Evolutionary conservation across 2,888 invertebrate species (phyloP).

Genomic region (Synergus laeviventris): DNA sequence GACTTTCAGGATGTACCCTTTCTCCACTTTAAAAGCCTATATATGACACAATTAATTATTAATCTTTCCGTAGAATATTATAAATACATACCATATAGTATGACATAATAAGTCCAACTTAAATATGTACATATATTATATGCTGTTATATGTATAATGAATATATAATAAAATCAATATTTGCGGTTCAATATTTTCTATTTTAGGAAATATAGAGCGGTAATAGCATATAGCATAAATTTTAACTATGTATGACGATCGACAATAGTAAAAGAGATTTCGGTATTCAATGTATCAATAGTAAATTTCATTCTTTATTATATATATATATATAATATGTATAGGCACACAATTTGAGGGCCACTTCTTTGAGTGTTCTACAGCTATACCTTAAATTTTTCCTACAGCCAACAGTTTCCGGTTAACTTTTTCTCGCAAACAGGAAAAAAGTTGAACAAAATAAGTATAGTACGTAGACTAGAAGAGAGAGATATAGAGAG

Average conservation of each 20-base stretch:
- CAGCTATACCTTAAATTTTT: not conserved
- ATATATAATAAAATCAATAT: too few species aligned
- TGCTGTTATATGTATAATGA: not conserved
- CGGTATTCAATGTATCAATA: too few species aligned
- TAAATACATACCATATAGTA: not conserved
- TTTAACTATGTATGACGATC: too few species aligned
- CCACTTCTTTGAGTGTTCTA: too few species aligned
- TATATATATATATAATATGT: too few species aligned
- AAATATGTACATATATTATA: too few species aligned
- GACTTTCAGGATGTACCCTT: not conserved
- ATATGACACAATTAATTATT: not conserved
- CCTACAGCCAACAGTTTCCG: not conserved
- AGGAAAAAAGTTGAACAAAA: not conserved
- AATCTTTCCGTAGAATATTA: not conserved
- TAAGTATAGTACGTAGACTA: constrained; percentile 12
- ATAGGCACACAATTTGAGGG: too few species aligned
- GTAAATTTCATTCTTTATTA: too few species aligned
- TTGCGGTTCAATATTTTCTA: too few species aligned
- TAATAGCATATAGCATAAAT: too few species aligned
- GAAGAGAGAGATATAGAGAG: constrained; percentile 48
- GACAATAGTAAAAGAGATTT: too few species aligned
- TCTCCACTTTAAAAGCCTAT: not conserved
- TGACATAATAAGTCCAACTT: not conserved
- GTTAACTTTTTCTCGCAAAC: not conserved
- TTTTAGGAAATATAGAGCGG: too few species aligned